phyloP scores from a whole-genome alignment of 2,113 vertebrate genomes.

The Oostethus manadensis region DNA sequence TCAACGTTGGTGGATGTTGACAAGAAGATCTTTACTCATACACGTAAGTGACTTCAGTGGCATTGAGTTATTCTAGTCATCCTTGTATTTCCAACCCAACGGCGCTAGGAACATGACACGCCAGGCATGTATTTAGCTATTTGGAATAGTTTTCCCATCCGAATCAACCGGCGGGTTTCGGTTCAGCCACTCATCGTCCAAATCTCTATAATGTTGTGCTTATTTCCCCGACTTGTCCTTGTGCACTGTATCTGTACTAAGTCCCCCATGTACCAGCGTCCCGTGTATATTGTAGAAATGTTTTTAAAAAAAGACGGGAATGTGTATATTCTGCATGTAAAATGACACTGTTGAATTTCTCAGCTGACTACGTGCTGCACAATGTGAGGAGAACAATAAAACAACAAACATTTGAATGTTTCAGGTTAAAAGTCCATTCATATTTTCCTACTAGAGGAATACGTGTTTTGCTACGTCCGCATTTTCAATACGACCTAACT shows the following conservation, averaged over 20 bases:
- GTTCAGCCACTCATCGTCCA: constrained; percentile 46
- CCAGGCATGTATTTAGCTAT: constrained; percentile 24
- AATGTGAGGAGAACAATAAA: constrained; percentile 28
- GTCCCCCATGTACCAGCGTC: constrained; percentile 26
- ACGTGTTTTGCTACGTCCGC: constrained; percentile 17
- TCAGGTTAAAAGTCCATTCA: constrained; percentile 33
- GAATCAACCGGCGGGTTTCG: constrained; percentile 10
- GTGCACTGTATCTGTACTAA: constrained; percentile 57
- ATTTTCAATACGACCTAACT: constrained; percentile 18
- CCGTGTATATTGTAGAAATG: constrained; percentile 61
- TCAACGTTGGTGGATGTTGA: constrained; percentile 46
- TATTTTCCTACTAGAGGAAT: constrained; percentile 14
- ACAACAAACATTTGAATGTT: constrained; percentile 33
- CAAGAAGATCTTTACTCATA: constrained; percentile 12
- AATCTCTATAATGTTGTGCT: constrained; percentile 36
- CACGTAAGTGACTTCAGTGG: constrained; percentile 28
- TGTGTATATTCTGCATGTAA: constrained; percentile 62
- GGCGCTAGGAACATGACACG: constrained; percentile 43
- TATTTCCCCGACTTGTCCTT: constrained; percentile 32
- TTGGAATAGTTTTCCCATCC: neutral
- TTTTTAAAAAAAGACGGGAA: constrained; percentile 19
- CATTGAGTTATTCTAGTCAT: constrained; percentile 20
- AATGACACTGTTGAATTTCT: constrained; percentile 53
- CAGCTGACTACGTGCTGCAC: constrained; percentile 44
- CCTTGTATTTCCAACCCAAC: constrained; percentile 29